Percentiles rank a stretch among this genome's conserved stretches.
Conservation (phyloP, 2,888 invertebrate species). For the Invenusta paracnida region DNA sequence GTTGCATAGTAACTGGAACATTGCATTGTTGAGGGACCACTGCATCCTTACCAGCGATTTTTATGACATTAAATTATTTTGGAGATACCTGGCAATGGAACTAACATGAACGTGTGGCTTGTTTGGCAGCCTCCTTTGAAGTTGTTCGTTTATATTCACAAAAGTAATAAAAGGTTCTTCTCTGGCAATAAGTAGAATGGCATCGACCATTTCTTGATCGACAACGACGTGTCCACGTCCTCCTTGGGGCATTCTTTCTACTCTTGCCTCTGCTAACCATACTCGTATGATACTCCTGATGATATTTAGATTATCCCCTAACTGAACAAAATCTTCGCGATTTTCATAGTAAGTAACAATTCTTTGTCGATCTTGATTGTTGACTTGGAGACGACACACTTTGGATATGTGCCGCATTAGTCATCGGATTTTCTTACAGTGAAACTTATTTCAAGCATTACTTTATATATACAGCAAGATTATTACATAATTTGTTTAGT, state of each 20-base stretch:
- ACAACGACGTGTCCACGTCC: not conserved
- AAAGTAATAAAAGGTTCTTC: conserved; percentile 16
- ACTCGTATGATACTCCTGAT: conserved; percentile 23
- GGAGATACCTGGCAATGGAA: not conserved
- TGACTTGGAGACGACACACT: not conserved
- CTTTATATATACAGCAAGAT: conserved; percentile 3
- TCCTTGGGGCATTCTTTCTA: conserved; percentile 29
- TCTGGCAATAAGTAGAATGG: conserved; percentile 3
- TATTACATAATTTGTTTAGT: conserved; percentile 15
- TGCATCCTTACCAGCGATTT: not conserved
- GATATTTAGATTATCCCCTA: conserved; percentile 7
- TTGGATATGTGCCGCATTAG: not conserved
- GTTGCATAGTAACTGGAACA: no score
- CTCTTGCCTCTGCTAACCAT: conserved; percentile 13
- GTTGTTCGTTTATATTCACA: conserved; percentile 14
- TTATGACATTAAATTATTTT: not conserved
- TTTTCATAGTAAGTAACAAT: conserved; percentile 6
- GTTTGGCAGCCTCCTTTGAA: not conserved
- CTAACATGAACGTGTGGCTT: no score
- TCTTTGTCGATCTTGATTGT: conserved; percentile 21
- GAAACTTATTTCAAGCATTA: not conserved
- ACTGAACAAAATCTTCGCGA: conserved; percentile 8
- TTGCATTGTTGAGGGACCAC: no score
- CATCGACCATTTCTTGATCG: conserved; percentile 17
- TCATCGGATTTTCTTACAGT: not conserved